These are phyloP conservation scores for Nudaria mundana DNA, from an alignment of 2,888 invertebrate species.

Conservation along the genomic window DNA sequence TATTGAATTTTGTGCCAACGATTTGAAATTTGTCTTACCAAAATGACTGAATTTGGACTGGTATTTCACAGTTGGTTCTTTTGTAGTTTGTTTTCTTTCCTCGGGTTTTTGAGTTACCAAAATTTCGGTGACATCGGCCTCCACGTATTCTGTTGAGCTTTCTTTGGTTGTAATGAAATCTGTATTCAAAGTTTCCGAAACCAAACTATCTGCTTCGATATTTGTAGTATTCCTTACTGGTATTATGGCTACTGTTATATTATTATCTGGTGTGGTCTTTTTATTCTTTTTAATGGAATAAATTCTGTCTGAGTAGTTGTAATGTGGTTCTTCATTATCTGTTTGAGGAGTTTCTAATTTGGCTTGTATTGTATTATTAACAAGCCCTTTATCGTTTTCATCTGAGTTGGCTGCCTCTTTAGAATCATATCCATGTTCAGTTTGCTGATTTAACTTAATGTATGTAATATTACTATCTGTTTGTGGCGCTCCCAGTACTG, in stretches of 20 bases:
- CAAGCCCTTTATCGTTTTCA: not conserved
- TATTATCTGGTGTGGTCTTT: not conserved
- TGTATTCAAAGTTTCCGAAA: conserved; percentile 18
- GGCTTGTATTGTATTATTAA: not conserved
- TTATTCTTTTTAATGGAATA: conserved; percentile 18
- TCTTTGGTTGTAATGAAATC: conserved; percentile 16
- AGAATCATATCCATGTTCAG: conserved; percentile 8
- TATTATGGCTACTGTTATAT: not conserved
- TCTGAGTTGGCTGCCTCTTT: conserved; percentile 30
- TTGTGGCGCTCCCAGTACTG: conserved; percentile 51
- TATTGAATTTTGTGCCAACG: conserved; percentile 50
- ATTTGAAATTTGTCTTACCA: conserved; percentile 36
- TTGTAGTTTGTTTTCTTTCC: conserved; percentile 34
- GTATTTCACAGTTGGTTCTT: conserved; percentile 38
- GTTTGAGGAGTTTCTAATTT: not conserved
- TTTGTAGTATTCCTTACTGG: not conserved
- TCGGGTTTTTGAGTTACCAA: conserved; percentile 36
- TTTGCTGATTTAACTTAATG: conserved; percentile 39
- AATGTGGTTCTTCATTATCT: conserved; percentile 10
- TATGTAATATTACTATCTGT: conserved; percentile 53
- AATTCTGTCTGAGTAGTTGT: conserved; percentile 21
- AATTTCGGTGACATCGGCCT: conserved; percentile 32
- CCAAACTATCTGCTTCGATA: conserved; percentile 11
- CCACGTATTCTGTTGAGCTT: conserved; percentile 22
- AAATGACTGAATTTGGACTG: conserved; percentile 60